These are phyloP conservation scores for Alcis repandata DNA, from an alignment of 2,888 invertebrate species.

Conservation along the genomic window DNA sequence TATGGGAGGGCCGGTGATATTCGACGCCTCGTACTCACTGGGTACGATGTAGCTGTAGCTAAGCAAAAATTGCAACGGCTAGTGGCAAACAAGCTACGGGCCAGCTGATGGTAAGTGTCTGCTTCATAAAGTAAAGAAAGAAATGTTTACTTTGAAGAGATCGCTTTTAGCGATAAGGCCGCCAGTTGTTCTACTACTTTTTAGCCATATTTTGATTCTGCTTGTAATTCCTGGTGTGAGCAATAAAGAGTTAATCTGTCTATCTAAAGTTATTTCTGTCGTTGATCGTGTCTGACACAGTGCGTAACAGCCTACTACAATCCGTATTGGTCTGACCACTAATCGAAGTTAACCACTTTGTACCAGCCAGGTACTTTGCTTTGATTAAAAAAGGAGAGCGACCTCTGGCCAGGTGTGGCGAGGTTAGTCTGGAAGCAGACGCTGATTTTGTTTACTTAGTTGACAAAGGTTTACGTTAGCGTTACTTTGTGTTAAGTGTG, in stretches of 20 bases:
- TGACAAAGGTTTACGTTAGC: constrained; percentile 1
- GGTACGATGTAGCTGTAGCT: neutral
- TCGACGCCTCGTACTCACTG: constrained; percentile 19
- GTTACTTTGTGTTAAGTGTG: neutral
- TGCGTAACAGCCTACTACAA: constrained; percentile 32
- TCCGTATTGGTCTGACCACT: constrained; percentile 52
- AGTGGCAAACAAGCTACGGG: too few species aligned
- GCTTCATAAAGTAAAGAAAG: neutral
- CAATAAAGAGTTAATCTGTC: neutral
- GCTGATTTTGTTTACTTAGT: constrained; percentile 18
- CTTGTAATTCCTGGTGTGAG: too few species aligned
- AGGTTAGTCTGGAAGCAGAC: neutral
- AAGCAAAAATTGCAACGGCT: too few species aligned
- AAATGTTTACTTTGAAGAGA: too few species aligned
- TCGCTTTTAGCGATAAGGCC: too few species aligned
- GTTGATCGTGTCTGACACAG: constrained; percentile 15
- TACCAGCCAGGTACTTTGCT: constrained; percentile 31
- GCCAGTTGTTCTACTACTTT: too few species aligned
- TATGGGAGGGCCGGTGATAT: constrained; percentile 21
- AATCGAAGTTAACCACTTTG: constrained; percentile 57
- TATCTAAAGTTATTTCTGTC: neutral
- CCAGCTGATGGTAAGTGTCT: too few species aligned
- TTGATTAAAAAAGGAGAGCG: constrained; percentile 46
- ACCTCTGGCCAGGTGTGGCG: constrained; percentile 11
- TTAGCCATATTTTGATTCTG: too few species aligned